Evolutionary conservation across 2,888 invertebrate species (phyloP).

Genomic region (Eurytoma californica): DNA sequence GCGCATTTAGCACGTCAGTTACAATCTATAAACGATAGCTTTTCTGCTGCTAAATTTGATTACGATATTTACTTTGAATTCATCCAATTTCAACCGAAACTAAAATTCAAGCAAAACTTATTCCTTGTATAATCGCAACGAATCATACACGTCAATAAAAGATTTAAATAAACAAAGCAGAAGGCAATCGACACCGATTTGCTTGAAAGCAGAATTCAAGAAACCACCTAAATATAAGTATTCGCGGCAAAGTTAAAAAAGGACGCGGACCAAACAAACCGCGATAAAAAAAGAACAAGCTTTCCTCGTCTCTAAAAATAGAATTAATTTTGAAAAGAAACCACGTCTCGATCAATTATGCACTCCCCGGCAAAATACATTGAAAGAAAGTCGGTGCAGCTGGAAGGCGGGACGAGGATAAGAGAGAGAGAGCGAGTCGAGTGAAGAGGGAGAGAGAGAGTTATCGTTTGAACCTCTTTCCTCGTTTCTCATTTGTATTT

Average conservation of each 20-base stretch:
- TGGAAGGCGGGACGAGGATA: not conserved
- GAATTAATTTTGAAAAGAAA: constrained; percentile 25
- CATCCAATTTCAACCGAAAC: too few species aligned
- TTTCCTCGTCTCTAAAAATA: constrained; percentile 24
- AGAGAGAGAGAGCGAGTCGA: not conserved
- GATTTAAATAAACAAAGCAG: not conserved
- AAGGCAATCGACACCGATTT: too few species aligned
- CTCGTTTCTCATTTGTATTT: constrained; percentile 33
- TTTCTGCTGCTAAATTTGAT: too few species aligned
- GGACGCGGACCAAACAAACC: not conserved
- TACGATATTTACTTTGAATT: too few species aligned
- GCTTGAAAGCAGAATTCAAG: too few species aligned
- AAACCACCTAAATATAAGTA: too few species aligned
- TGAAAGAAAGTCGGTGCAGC: not conserved
- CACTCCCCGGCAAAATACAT: not conserved
- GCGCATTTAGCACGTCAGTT: not conserved
- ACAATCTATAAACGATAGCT: too few species aligned
- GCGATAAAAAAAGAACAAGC: constrained; percentile 5
- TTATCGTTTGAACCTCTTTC: too few species aligned
- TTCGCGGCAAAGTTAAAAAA: too few species aligned
- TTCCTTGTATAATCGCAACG: too few species aligned
- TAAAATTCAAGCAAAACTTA: too few species aligned
- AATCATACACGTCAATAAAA: not conserved
- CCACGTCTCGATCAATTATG: constrained; percentile 24
- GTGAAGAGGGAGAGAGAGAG: too few species aligned